Base-by-base conservation (phyloP, 2,888 invertebrate species). In the Euzetes globulus region DNA sequence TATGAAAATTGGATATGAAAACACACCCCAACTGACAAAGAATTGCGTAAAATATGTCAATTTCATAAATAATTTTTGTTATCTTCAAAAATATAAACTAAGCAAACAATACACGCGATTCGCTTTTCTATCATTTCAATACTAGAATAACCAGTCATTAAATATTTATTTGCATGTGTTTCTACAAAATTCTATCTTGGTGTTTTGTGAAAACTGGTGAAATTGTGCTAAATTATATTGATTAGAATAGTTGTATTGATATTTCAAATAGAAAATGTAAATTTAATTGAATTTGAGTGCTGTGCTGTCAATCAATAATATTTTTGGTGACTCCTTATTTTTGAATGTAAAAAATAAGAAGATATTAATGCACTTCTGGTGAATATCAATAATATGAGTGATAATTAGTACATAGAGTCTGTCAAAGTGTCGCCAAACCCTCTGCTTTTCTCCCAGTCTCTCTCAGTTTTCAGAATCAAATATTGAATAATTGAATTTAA, bases 401-500 rank as follows among this genome's bases (percentile, higher is more conserved):
- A 41, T 41, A 41, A 41, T 41, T 41, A 41, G 41, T 41, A 41
- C 11, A 41, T 41, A 41, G 41, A 9, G 6, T 41, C 41, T 41
- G 41, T 41, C 41, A 41, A 41, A 41, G 41, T 41, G 41, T 41
- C 41, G 41, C 41, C 41, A 41, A 41, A 41, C 11, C 11, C 7
- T 41, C 1, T 41, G 41, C 41, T 41, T 41, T 41, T 41, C 41
- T 11, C 13, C 41, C 13, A 41, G 5, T 41, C 41, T n/a, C n/a
- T n/a, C 13, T 41, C 11, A 41, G 41, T 41, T 13, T 11, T 41
- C 11, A 1, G 11, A 41, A 41, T 41, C 41, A 19, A 45, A 17
- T 47, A 25, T 70, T 70, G 70, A 41, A 70, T 65, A 65, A 65
- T 65, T 65, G 65, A 70, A 70, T 70, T 19, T 47, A 6, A 13